Conservation (phyloP, 2,113 vertebrate species). For the Limanda limanda region DNA sequence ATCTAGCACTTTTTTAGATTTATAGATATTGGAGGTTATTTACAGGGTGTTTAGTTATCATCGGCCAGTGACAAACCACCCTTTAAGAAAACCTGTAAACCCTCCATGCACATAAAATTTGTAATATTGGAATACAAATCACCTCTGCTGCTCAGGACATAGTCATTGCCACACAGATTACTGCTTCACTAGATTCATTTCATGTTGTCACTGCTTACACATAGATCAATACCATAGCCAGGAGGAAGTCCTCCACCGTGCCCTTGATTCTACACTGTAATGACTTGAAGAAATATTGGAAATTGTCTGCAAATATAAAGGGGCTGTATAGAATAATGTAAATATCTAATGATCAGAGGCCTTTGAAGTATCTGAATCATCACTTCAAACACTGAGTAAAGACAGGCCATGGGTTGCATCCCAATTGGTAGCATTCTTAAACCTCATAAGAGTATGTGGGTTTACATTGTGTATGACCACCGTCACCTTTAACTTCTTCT, state of each 20-base stretch:
- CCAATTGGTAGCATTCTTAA: neutral
- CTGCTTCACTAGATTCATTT: slow-evolving; percentile 64
- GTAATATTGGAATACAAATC: slow-evolving; percentile 66
- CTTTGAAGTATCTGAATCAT: slow-evolving; percentile 15
- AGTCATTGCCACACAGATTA: slow-evolving; percentile 65
- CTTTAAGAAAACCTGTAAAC: slow-evolving; percentile 41
- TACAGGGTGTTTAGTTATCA: neutral
- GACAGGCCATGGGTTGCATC: neutral
- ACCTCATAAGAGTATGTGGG: neutral
- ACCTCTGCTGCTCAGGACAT: slow-evolving; percentile 55
- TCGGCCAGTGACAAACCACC: slow-evolving; percentile 9
- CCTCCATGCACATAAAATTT: slow-evolving; percentile 36
- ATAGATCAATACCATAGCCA: slow-evolving; percentile 64
- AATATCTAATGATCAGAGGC: slow-evolving; percentile 1
- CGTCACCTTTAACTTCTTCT: neutral
- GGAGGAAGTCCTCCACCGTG: slow-evolving; percentile 54
- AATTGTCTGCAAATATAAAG: slow-evolving; percentile 10
- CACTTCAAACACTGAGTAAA: slow-evolving; percentile 14
- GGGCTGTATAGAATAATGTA: slow-evolving; percentile 18
- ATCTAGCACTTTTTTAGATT: neutral
- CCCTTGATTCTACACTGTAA: slow-evolving; percentile 55
- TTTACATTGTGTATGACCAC: neutral
- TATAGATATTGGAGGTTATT: neutral
- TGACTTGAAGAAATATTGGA: slow-evolving; percentile 29
- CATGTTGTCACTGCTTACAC: slow-evolving; percentile 61